Conservation (phyloP, 1,140 invertebrate species). For the Drosophila ogumai region DNA sequence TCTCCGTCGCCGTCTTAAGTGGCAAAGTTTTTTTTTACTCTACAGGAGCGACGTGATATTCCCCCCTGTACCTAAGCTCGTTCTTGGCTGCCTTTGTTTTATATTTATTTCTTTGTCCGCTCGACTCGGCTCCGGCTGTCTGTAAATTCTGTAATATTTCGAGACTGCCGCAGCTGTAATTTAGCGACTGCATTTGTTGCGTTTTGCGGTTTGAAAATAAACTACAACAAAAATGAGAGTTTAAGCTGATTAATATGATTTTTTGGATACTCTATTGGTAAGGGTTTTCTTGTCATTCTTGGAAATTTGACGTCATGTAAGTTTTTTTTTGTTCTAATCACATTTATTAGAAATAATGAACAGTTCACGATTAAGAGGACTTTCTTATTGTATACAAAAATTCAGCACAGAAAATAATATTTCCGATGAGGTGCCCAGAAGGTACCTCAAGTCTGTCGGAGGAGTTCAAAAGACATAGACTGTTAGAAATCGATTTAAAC, state of each 20-base stretch:
- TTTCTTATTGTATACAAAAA: too few relatives aligned
- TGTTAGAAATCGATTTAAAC: too few relatives aligned
- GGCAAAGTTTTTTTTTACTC: constrained; percentile 53
- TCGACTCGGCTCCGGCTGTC: background rate
- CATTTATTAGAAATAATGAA: too few relatives aligned
- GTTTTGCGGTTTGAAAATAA: constrained; percentile 61
- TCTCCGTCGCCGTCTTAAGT: constrained; percentile 61
- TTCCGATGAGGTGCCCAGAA: too few relatives aligned
- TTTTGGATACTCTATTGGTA: constrained; percentile 2
- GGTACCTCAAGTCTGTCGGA: too few relatives aligned
- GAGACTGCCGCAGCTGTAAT: constrained; percentile 49
- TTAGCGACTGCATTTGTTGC: constrained; percentile 75
- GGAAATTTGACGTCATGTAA: too few relatives aligned
- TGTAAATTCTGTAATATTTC: constrained; percentile 68
- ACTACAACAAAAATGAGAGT: background rate
- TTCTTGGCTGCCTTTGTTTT: constrained; percentile 44
- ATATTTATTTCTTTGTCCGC: constrained; percentile 24
- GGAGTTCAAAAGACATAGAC: too few relatives aligned
- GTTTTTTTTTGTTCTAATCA: too few relatives aligned
- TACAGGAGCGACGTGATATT: constrained; percentile 38
- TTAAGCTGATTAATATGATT: background rate
- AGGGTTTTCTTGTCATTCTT: too few relatives aligned
- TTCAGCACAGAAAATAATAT: too few relatives aligned
- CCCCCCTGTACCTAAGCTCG: background rate
- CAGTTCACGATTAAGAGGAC: too few relatives aligned